These are phyloP conservation scores for Melanocharis versteri DNA, from an alignment of 2,113 vertebrate genomes.

Conservation along the genomic window DNA sequence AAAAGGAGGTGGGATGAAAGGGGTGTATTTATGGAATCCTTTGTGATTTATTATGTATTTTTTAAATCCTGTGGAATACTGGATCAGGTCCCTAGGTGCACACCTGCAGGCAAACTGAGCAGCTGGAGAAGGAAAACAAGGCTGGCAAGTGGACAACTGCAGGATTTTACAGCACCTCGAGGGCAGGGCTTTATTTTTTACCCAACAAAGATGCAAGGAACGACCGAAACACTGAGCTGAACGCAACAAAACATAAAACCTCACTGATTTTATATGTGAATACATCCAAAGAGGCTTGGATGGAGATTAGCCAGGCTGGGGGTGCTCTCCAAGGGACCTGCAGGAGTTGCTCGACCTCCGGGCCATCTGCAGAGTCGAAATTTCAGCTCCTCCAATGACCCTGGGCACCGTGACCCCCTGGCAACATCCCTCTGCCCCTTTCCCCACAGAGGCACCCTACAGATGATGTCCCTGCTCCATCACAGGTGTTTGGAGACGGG, in stretches of 20 bases:
- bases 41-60: not conserved
- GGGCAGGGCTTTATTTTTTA: not conserved
- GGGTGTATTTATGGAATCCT: not conserved
- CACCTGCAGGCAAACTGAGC: not conserved
- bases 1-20: not conserved
- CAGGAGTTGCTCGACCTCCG: not conserved
- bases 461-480: not conserved
- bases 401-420: accelerated
- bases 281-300: not conserved
- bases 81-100: not conserved
- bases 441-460: not conserved
- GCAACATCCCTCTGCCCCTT: not conserved
- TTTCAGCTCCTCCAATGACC: not conserved
- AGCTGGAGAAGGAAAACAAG: not conserved
- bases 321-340: not conserved
- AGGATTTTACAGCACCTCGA: not conserved
- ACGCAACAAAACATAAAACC: not conserved
- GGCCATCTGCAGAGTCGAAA: accelerated
- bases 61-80: not conserved
- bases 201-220: not conserved
- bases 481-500: not conserved
- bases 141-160: not conserved
- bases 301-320: not conserved
- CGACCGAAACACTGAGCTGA: not conserved
- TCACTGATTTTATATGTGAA: not conserved